These are phyloP conservation scores for Prorops nasuta DNA, from an alignment of 1,140 invertebrate species.

Conservation along the genomic window DNA sequence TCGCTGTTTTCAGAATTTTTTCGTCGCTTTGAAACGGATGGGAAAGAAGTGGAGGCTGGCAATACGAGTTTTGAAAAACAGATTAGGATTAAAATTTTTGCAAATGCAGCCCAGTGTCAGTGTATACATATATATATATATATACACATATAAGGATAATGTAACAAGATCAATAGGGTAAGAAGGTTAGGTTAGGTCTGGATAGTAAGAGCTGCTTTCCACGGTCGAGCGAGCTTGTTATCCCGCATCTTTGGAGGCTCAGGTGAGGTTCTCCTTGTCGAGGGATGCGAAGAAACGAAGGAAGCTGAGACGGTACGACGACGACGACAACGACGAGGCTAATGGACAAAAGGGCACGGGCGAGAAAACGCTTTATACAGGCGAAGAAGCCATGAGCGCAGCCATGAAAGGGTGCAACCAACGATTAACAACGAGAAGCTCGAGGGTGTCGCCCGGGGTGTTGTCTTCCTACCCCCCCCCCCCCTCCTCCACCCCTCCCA, in stretches of 20 bases:
- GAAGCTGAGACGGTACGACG: slow-evolving; percentile 7
- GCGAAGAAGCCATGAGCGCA: slow-evolving; percentile 17
- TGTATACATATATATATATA: too few relatives aligned
- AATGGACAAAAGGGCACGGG: slow-evolving; percentile 44
- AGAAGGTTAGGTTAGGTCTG: not conserved
- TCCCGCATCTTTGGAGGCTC: not conserved
- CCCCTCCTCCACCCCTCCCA: not conserved
- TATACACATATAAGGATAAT: too few relatives aligned
- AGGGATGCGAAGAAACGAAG: slow-evolving; percentile 1
- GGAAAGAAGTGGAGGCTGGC: not conserved
- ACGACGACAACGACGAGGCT: slow-evolving; percentile 38
- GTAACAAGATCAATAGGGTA: too few relatives aligned
- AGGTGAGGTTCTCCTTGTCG: slow-evolving; percentile 6
- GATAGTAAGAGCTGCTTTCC: not conserved
- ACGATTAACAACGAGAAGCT: slow-evolving; percentile 46
- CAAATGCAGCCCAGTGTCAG: too few relatives aligned
- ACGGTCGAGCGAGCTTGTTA: not conserved
- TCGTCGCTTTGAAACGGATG: slow-evolving; percentile 4
- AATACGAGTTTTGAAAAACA: too few relatives aligned
- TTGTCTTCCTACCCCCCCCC: slow-evolving; percentile 30
- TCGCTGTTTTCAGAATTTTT: slow-evolving; percentile 18
- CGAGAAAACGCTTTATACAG: slow-evolving; percentile 33
- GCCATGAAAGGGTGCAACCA: slow-evolving; percentile 48
- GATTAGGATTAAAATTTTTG: too few relatives aligned
- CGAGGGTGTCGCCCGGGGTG: slow-evolving; percentile 41